Percentiles rank a stretch among this genome's conserved stretches.
Conservation (phyloP, 2,797 vertebrate genomes). For the Xiphophorus birchmanni region DNA sequence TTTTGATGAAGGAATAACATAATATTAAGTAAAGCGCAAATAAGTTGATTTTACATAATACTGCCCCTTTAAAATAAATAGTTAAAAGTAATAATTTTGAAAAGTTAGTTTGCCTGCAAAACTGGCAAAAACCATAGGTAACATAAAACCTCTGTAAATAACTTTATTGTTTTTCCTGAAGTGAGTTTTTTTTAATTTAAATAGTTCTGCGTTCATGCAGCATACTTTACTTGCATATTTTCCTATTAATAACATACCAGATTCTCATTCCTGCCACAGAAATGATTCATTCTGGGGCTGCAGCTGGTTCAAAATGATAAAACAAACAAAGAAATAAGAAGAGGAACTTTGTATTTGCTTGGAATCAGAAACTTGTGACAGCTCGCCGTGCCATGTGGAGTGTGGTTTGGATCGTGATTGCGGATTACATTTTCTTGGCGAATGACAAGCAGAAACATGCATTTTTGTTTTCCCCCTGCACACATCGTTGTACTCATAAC, state of each 20-base stretch:
- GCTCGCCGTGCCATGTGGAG: conserved; percentile 56
- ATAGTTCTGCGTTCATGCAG: neutral
- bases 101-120: neutral
- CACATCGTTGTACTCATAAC: conserved; percentile 77
- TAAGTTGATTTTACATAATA: no score
- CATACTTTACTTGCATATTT: neutral
- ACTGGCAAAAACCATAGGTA: neutral
- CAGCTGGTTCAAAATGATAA: conserved; percentile 40
- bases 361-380: conserved; percentile 80
- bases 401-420: conserved; percentile 78
- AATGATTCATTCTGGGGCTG: conserved; percentile 31
- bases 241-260: conserved; percentile 27
- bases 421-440: conserved; percentile 79
- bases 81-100: no score
- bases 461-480: conserved; percentile 60
- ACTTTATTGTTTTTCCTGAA: neutral
- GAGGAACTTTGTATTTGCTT: conserved; percentile 72
- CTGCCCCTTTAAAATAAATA: no score
- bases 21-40: no score
- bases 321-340: conserved; percentile 57
- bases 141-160: neutral
- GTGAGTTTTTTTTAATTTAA: neutral
- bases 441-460: conserved; percentile 74
- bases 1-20: no score
- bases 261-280: conserved; percentile 37